Conservation (phyloP, 2,113 vertebrate genomes). For the Pituophis catenifer region DNA sequence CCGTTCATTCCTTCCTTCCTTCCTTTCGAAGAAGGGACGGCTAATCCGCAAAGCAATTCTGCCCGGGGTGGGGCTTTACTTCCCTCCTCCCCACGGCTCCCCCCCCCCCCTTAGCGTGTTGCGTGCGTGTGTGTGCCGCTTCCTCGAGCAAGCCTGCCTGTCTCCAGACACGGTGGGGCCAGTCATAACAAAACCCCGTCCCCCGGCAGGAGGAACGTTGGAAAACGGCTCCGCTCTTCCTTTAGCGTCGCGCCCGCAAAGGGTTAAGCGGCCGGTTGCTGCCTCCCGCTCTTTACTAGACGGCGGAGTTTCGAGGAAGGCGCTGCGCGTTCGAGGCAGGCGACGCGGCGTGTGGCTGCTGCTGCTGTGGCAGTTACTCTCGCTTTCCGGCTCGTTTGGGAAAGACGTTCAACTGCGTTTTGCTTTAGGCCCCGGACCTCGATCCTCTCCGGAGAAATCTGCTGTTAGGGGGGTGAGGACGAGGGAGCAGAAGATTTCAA, state of each 20-base stretch:
- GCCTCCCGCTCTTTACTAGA: slow-evolving; percentile 39
- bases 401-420: slow-evolving; percentile 16
- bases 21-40: background rate
- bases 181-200: background rate
- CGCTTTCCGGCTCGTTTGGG: slow-evolving; percentile 54
- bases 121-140: slow-evolving; percentile 6
- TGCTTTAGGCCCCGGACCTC: slow-evolving; percentile 23
- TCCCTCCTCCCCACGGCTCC: background rate
- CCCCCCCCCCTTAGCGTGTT: background rate
- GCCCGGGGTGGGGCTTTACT: background rate
- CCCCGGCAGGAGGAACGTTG: background rate
- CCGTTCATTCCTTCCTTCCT: background rate
- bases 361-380: background rate
- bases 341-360: slow-evolving; percentile 23
- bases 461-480: too few relatives aligned
- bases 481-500: background rate
- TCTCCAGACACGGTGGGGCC: background rate
- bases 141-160: background rate
- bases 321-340: background rate
- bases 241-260: slow-evolving; percentile 36
- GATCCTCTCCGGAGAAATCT: background rate
- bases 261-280: slow-evolving; percentile 65
- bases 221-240: background rate
- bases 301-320: slow-evolving; percentile 25
- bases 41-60: background rate